Evolutionary conservation across 2,888 invertebrate species (phyloP), one percentile per base, ranked within the genome.

Genomic region (Papilio elwesi): DNA sequence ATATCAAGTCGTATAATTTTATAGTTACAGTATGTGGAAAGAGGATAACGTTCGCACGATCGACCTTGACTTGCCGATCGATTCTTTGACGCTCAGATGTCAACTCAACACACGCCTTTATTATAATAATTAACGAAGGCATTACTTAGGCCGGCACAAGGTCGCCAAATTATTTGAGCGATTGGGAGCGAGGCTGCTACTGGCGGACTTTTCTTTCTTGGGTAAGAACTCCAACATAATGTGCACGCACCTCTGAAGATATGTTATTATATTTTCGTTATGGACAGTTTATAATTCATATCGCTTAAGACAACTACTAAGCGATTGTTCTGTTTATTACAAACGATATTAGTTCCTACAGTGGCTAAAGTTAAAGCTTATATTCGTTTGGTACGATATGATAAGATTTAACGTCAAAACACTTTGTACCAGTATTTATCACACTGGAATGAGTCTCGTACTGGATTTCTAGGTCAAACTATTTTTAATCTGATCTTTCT

Each of bases 201-300:
- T 72, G 74, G 83, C 85, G 63, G 76, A 77, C 74, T 79, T 78
- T 89, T 88, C 86, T 88, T 85, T 88, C 81, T 89, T 88, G 84
- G 79, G 85, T 85, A 88, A 89, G 79, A 78, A 74, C 74, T 74
- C 74, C 74, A 74, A 70, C 73, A 78, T 81, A 81, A 84, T 85
- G 81, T 77, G 82, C 83, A 81, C 85, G 84, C 87, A 83, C 82
- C 82, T 82, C 80, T 74, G 83, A 81, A 79, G 82, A 86, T 84
- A 87, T 87, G 86, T 89, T 87, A 90, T 91, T 91, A 90, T 87
- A 84, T 90, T 89, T 89, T 90, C 86, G 89, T 89, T 90, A 89
- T 86, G 84, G 86, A 86, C 87, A 85, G 79, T 77, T 73, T 70
- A 62, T 66, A 68, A 68, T 64, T 73, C 49, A 70, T 70, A 67